A percentile compares a stretch with the other conserved stretches of the same genome.
Evolutionary conservation across 2,113 vertebrate species (phyloP).

Genomic region (Clarias batrachus): DNA sequence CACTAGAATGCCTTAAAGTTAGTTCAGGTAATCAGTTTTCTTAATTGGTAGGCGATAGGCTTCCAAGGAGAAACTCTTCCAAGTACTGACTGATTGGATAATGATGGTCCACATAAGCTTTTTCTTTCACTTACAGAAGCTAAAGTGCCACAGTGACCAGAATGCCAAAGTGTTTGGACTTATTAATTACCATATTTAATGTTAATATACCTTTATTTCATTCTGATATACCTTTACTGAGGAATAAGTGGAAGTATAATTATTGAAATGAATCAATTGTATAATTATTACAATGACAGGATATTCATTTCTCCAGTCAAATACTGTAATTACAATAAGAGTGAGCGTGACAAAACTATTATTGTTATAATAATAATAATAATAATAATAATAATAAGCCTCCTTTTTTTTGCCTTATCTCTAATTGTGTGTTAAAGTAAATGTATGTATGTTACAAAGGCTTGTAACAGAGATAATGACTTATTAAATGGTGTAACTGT

Average conservation of each 20-base stretch:
- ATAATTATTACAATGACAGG: not conserved
- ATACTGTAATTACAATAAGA: not conserved
- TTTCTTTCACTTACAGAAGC: not conserved
- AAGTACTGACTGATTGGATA: not conserved
- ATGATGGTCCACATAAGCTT: not conserved
- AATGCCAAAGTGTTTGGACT: not conserved
- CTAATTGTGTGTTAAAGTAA: not conserved
- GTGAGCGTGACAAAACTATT: not conserved
- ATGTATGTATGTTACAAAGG: constrained; percentile 32
- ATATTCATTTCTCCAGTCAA: not conserved
- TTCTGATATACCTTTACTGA: not conserved
- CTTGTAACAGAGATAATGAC: constrained; percentile 37
- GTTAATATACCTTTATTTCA: not conserved
- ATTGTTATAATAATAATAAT: not conserved
- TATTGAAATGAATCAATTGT: not conserved
- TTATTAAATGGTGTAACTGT: constrained; percentile 42
- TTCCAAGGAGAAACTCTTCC: not conserved
- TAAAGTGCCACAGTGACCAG: not conserved
- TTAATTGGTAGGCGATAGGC: not conserved
- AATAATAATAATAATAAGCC: not conserved
- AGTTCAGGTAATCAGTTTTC: not conserved
- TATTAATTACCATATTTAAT: not conserved
- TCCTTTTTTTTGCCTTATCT: not conserved
- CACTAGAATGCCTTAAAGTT: not conserved
- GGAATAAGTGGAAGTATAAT: not conserved